Evolutionary conservation across 2,797 vertebrate genomes (phyloP), one percentile per base, ranked within the genome.

Genomic region (Cynopterus sphinx): DNA sequence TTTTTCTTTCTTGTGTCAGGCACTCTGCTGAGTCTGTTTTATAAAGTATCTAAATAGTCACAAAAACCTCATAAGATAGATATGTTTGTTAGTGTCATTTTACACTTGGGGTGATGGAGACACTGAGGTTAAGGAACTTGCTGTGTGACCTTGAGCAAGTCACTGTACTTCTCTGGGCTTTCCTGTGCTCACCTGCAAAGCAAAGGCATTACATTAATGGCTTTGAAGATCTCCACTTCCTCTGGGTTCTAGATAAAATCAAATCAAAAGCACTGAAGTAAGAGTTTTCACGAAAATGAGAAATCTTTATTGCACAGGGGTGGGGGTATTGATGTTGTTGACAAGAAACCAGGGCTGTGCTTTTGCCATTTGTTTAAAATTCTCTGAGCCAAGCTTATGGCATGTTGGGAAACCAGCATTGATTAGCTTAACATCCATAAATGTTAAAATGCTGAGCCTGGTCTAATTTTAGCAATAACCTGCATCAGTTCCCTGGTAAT

Each of bases 391-490:
- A 68, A 87, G 79, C 55, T 78, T 24, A 0, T 17, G 57, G 51
- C 57, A 28, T 9, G 21, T 49, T 5, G 9, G 87, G n/a, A 88
- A 53, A 65, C 78, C n/a, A 2, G 22, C 12, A 33, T 19, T 5
- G 36, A 67, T 33, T 31, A 7, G 59, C 36, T 96, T 91, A 51
- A n/a, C 61, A 55, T 85, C 59, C 41, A 6, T 79, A 87, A 49
- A 90, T 49, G 96, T 94, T 81, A 90, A 77, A 92, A 19, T 70
- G 59, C 91, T n/a, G 85, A 92, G 74, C n/a, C 53, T 0, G 1
- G 4, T 71, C 91, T 90, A 73, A 31, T 75, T 96, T 97, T 96
- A 96, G 90, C 31, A 46, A 31, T 84, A 46, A 46, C 75, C 83
- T 75, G 43, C 83, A 88, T 97, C 77, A 26, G 73, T 81, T 91